These are phyloP conservation scores for Holothuria leucospilota DNA, from an alignment of 53 echinoderm and acorn worm species.

Conservation along the genomic window DNA sequence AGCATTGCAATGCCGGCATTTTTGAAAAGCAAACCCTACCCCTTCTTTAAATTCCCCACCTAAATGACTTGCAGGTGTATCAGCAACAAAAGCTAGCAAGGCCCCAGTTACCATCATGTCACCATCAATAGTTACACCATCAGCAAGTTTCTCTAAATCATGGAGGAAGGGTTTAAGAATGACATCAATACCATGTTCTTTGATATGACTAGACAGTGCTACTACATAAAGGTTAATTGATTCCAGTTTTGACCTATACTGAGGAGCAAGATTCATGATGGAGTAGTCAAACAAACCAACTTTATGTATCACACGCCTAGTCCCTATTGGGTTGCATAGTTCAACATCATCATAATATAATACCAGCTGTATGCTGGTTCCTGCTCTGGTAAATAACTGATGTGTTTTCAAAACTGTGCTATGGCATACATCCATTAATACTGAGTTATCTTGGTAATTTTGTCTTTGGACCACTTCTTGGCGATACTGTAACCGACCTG, in stretches of 20 bases:
- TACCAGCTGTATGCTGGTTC: constrained; percentile 26
- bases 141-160: constrained; percentile 31
- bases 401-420: no score
- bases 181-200: constrained; percentile 31
- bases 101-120: not conserved
- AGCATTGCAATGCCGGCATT: constrained; percentile 47
- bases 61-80: constrained; percentile 45
- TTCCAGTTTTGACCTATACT: constrained; percentile 18
- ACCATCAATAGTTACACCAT: constrained; percentile 28
- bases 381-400: no score
- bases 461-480: no score
- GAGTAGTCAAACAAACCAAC: constrained; percentile 32
- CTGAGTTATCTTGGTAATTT: no score
- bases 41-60: constrained; percentile 57
- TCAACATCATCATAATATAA: constrained; percentile 58
- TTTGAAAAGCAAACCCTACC: constrained; percentile 34
- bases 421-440: no score
- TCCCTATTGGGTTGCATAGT: constrained; percentile 47
- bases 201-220: constrained; percentile 19
- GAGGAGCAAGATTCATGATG: constrained; percentile 10
- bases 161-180: constrained; percentile 21
- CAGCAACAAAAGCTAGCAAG: constrained; percentile 27
- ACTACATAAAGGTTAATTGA: constrained; percentile 30
- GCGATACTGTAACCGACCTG: no score
- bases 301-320: constrained; percentile 25